Base-by-base conservation (phyloP, 2,888 invertebrate species). In the Psococerastis gibbosa region DNA sequence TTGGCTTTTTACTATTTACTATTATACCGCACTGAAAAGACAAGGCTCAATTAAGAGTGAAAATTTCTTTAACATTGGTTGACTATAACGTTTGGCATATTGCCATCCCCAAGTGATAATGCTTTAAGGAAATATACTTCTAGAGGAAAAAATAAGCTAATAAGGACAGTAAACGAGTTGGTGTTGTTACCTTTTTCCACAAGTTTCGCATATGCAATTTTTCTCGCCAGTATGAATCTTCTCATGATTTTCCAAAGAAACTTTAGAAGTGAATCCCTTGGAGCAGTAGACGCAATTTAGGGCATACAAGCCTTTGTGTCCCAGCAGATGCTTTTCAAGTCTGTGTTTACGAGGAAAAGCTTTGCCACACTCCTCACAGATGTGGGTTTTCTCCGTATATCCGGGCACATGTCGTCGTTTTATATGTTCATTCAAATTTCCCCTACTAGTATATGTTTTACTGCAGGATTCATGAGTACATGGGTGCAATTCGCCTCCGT, bases 171-270 rank as follows among this genome's bases (percentile, higher is more conserved):
- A n/a, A n/a, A n/a, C n/a, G n/a, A n/a, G n/a, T n/a, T n/a, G n/a
- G n/a, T n/a, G n/a, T n/a, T n/a, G n/a, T n/a, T n/a, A n/a, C n/a
- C 20, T 20, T 38, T 38, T 38, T n/a, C 38, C 38, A 11, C 38
- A 38, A 17, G 20, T 20, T 6, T 38, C 38, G 20, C 38, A 38
- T 3, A 38, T 20, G 20, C 38, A 38, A 15, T n/a, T 38, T 11
- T 38, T 38, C 11, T 38, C 38, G 5, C 38, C 38, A 5, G 38
- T 38, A 22, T 38, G 38, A 18, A 20, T 38, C 11, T 38, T 38
- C 16, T 18, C 22, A 20, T 38, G 38, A 20, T 38, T 38, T 9
- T 38, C 38, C 20, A 38, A 18, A 15, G 38, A 38, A 9, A 38
- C 38, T 11, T 38, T 38, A 38, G n/a, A 15, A 11, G 38, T 18